These are phyloP conservation scores for Synanceia verrucosa DNA, from an alignment of 2,797 vertebrate genomes.

Conservation along the genomic window DNA sequence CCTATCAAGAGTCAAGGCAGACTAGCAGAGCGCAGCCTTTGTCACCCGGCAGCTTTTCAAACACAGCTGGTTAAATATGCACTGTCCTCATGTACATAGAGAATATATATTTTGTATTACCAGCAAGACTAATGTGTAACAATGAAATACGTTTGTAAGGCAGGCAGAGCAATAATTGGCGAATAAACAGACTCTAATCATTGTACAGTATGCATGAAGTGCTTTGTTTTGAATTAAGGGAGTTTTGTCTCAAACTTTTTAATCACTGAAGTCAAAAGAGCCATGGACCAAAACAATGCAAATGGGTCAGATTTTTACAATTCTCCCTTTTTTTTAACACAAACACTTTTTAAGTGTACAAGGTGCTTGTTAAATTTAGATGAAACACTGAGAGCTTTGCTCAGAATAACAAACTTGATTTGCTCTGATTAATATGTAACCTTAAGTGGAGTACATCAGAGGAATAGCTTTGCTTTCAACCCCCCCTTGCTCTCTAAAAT, in stretches of 20 bases:
- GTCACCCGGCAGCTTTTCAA: constrained; percentile 47
- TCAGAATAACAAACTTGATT: constrained; percentile 6
- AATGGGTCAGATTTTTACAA: not conserved
- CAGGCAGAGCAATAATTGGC: constrained; percentile 39
- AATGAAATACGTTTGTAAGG: constrained; percentile 39
- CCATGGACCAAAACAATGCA: constrained; percentile 33
- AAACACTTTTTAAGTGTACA: not conserved
- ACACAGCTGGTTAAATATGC: constrained; percentile 69
- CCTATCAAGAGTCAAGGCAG: constrained; percentile 53
- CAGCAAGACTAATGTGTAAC: constrained; percentile 46
- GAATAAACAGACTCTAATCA: constrained; percentile 16
- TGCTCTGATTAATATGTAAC: constrained; percentile 28
- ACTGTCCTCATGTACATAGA: constrained; percentile 81
- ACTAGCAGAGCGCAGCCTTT: constrained; percentile 34
- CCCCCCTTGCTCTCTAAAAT: not conserved
- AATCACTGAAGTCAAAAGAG: constrained; percentile 12
- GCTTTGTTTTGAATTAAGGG: constrained; percentile 7
- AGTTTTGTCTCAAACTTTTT: constrained; percentile 11
- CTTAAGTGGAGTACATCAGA: constrained; percentile 2
- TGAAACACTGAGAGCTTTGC: constrained; percentile 12
- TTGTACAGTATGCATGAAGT: constrained; percentile 4
- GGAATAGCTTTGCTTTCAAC: not conserved
- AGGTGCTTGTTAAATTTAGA: not conserved
- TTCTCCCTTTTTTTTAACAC: not conserved
- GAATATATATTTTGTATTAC: constrained; percentile 80